Conservation (phyloP, 2,888 invertebrate genomes). For the Bembecia ichneumoniformis region DNA sequence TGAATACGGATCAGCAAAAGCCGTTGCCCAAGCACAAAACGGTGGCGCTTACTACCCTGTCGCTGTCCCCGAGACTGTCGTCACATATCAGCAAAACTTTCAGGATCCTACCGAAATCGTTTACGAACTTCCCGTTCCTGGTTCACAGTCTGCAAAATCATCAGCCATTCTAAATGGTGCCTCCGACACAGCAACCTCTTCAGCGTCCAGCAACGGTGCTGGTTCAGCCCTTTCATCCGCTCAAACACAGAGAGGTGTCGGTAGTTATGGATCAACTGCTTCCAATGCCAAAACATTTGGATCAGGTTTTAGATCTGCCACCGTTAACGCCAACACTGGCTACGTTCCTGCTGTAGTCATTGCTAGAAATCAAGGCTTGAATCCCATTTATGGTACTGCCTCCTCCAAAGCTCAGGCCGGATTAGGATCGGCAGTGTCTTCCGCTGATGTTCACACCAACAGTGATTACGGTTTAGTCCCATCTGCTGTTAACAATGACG, state of each 20-base stretch:
- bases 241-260: constrained; percentile 30
- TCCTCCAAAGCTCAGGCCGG: constrained; percentile 31
- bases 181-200: constrained; percentile 34
- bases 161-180: constrained; percentile 32
- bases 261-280: constrained; percentile 32
- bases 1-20: constrained; percentile 22
- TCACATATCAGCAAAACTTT: constrained; percentile 51
- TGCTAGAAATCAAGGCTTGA: constrained; percentile 33
- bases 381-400: constrained; percentile 39
- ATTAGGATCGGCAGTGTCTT: constrained; percentile 19
- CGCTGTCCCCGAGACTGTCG: constrained; percentile 41
- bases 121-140: constrained; percentile 18
- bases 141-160: constrained; percentile 33
- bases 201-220: constrained; percentile 31
- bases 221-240: constrained; percentile 43
- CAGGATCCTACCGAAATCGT: constrained; percentile 27
- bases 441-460: constrained; percentile 26
- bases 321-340: constrained; percentile 31
- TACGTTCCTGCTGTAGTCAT: constrained; percentile 34
- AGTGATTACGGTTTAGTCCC: constrained; percentile 27
- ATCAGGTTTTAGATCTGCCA: constrained; percentile 34
- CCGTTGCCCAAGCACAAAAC: constrained; percentile 21
- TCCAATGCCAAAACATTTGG: constrained; percentile 40
- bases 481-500: constrained; percentile 25
- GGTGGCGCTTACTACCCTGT: constrained; percentile 36